Conservation (phyloP, 2,888 invertebrate species). For the Pycnomerus fuliginosus region DNA sequence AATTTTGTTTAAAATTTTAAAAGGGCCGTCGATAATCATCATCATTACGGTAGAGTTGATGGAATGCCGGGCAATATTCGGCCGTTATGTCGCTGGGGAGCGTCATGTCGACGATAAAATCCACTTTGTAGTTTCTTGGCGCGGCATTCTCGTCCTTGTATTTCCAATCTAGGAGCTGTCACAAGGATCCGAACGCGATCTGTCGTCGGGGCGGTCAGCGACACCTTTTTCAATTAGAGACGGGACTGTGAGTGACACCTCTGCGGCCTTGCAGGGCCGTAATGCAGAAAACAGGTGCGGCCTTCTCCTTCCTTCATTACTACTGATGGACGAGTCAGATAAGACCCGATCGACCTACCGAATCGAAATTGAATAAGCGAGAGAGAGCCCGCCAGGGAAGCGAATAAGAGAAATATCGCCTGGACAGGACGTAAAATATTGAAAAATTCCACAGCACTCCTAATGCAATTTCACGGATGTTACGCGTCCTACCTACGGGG, state of each 20-base stretch:
- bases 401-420: slow-evolving; percentile 42
- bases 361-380: slow-evolving; percentile 48
- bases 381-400: slow-evolving; percentile 28
- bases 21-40: too few species aligned
- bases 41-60: background rate
- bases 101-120: slow-evolving; percentile 27
- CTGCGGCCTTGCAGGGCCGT: slow-evolving; percentile 8
- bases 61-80: slow-evolving; percentile 7
- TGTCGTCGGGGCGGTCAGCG: slow-evolving; percentile 42
- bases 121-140: slow-evolving; percentile 30
- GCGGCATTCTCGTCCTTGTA: slow-evolving; percentile 52
- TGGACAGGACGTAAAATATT: slow-evolving; percentile 45
- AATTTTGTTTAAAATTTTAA: too few species aligned
- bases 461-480: slow-evolving; percentile 49
- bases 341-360: slow-evolving; percentile 44
- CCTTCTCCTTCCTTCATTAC: slow-evolving; percentile 38
- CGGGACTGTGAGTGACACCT: slow-evolving; percentile 19
- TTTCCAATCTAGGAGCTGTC: slow-evolving; percentile 66
- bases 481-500: slow-evolving; percentile 41
- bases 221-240: slow-evolving; percentile 40
- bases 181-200: slow-evolving; percentile 64
- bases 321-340: slow-evolving; percentile 49
- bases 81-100: slow-evolving; percentile 6
- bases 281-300: slow-evolving; percentile 8
- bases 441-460: slow-evolving; percentile 44